These are phyloP conservation scores for Catamblyrhynchus diadema DNA, from an alignment of 2,797 vertebrate species.

Conservation along the genomic window DNA sequence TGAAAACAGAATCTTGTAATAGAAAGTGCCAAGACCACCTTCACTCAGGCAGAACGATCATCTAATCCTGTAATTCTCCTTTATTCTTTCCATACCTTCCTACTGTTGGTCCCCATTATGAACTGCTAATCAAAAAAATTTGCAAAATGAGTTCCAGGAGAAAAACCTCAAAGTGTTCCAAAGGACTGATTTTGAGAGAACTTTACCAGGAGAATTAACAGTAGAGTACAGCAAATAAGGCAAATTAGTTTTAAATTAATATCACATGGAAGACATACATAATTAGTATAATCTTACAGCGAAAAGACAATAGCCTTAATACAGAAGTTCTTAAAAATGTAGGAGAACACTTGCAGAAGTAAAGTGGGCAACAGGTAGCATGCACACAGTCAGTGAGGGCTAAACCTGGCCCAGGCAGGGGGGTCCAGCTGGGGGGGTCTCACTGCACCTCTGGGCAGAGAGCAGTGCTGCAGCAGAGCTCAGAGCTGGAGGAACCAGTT, in stretches of 20 bases:
- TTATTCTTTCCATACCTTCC: conserved; percentile 17
- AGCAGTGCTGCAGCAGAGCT: neutral
- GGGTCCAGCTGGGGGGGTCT: neutral
- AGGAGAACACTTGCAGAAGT: neutral
- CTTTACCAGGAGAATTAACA: neutral
- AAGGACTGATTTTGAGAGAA: neutral
- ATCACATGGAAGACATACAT: neutral
- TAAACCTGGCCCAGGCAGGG: neutral
- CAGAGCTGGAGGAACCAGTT: neutral
- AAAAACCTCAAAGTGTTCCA: neutral
- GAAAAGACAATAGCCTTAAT: neutral
- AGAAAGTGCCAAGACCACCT: neutral
- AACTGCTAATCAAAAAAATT: neutral
- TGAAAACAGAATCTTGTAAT: neutral
- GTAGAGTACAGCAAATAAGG: neutral
- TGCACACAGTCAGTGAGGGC: neutral
- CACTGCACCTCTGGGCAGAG: neutral
- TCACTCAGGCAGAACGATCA: neutral
- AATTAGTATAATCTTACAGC: neutral
- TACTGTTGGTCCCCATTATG: neutral
- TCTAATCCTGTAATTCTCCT: neutral
- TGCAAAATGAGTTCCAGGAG: neutral
- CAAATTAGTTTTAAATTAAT: neutral
- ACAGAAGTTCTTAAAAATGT: neutral
- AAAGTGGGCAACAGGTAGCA: neutral